Percentiles rank a stretch among this genome's conserved stretches.
phyloP scores from a whole-genome alignment of 2,113 vertebrate species.

The Climacteris rufus region DNA sequence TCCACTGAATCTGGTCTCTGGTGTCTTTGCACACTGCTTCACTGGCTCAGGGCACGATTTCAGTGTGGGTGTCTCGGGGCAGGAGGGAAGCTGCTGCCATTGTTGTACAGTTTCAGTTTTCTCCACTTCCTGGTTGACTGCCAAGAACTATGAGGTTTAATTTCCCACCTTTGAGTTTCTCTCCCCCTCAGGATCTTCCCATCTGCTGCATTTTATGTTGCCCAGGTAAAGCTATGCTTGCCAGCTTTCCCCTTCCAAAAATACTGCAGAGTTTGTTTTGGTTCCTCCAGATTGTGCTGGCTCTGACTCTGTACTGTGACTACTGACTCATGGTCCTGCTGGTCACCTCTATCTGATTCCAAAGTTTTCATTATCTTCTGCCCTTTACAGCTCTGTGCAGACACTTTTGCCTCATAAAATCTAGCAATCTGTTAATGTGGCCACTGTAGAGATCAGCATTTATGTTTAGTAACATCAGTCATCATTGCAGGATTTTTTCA shows the following conservation, averaged over 20 bases:
- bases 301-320: neutral
- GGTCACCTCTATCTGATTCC: constrained; percentile 21
- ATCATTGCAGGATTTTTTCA: neutral
- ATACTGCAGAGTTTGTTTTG: constrained; percentile 45
- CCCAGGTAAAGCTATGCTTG: constrained; percentile 47
- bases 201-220: constrained; percentile 47
- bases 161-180: constrained; percentile 17
- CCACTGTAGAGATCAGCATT: neutral
- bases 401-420: neutral
- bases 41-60: neutral
- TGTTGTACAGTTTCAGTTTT: constrained; percentile 8
- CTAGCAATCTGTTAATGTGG: constrained; percentile 16
- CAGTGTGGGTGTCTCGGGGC: neutral
- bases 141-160: constrained; percentile 23
- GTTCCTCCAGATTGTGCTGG: constrained; percentile 48
- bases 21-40: neutral
- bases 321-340: constrained; percentile 16
- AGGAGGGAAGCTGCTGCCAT: neutral
- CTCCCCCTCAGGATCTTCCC: constrained; percentile 30
- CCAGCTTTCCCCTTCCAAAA: constrained; percentile 39
- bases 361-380: constrained; percentile 9
- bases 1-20: neutral
- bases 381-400: neutral
- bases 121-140: constrained; percentile 17
- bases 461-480: constrained; percentile 32